Base-by-base conservation (phyloP, 2,888 invertebrate genomes). In the Chymomyza amoena region DNA sequence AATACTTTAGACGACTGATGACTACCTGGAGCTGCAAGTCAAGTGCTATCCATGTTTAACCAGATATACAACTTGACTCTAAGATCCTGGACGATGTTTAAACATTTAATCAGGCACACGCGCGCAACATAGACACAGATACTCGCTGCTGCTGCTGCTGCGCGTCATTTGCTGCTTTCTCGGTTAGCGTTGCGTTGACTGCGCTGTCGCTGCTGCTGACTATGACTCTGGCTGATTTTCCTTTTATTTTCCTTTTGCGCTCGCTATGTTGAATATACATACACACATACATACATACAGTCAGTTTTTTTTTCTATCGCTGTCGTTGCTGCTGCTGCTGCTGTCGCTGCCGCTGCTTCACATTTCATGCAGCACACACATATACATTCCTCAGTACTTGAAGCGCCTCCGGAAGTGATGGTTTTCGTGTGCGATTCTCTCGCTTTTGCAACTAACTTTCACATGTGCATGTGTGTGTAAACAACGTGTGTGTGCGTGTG, bases 401-500 rank as follows among this genome's bases (percentile, higher is more conserved):
- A 89, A 91, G 91, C 91, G 91, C 91, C 90, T 90, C 91, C 91
- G 91, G 91, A 91, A 91, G 91, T 91, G 90, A 91, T 90, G 90
- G 90, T 91, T 89, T 90, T 88, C 86, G 77, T 86, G 84, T 81
- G 87, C 78, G 78, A 77, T 72, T 79, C 69, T 63, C 78, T 80
- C 84, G 88, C 85, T 84, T 81, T 84, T 81, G 73, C 81, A 73
- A 68, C 66, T 20, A 57, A 57, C 57, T 57, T 57, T 20, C 25
- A 57, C 57, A 15, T 25, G 57, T 25, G 57, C 28, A 15, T 57
- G 25, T 51, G n/a, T 54, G 20, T 15, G 25, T 25, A 28, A 6
- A 20, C 20, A 13, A 10, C 7, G 51, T 51, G 6, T 51, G 57
- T 28, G 57, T 57, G 57, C 28, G 57, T 57, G 57, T 32, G 32